phyloP scores from a whole-genome alignment of 1,140 invertebrate genomes.

The Agrypnia vestita region DNA sequence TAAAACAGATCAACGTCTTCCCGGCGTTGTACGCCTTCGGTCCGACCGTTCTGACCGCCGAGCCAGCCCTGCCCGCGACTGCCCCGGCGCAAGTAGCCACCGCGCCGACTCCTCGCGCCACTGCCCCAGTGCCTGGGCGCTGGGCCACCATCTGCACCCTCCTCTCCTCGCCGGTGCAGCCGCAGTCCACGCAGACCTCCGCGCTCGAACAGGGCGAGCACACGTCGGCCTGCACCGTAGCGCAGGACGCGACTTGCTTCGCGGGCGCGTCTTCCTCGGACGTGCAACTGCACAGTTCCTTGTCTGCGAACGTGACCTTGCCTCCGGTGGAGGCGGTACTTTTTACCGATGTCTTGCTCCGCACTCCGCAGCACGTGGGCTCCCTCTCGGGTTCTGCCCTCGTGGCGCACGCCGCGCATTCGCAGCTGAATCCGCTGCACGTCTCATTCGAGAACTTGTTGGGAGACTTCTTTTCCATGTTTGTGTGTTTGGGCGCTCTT shows the following conservation, averaged over 20 bases:
- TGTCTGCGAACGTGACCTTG: not conserved
- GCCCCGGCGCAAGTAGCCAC: not conserved
- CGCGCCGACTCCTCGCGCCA: not conserved
- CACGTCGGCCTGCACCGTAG: not conserved
- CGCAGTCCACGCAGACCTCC: not conserved
- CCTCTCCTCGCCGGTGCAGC: not conserved
- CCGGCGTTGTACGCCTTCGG: not conserved
- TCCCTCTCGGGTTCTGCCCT: not conserved
- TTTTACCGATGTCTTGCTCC: not conserved
- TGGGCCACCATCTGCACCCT: not conserved
- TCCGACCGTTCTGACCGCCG: not conserved
- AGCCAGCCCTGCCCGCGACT: not conserved
- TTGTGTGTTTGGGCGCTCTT: not conserved
- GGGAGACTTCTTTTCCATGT: not conserved
- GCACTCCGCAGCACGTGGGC: constrained; percentile 7
- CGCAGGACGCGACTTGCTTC: not conserved
- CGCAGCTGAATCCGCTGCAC: not conserved
- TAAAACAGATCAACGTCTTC: not conserved
- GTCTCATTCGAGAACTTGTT: not conserved
- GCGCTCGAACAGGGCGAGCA: not conserved
- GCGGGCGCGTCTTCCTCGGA: not conserved
- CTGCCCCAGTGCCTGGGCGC: not conserved
- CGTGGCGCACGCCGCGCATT: not conserved
- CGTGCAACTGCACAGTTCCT: not conserved
- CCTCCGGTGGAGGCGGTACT: too few species aligned